Evolutionary conservation across 1,140 invertebrate genomes (phyloP), one percentile per base, ranked within the genome.

Genomic region (Sinonovacula constricta): DNA sequence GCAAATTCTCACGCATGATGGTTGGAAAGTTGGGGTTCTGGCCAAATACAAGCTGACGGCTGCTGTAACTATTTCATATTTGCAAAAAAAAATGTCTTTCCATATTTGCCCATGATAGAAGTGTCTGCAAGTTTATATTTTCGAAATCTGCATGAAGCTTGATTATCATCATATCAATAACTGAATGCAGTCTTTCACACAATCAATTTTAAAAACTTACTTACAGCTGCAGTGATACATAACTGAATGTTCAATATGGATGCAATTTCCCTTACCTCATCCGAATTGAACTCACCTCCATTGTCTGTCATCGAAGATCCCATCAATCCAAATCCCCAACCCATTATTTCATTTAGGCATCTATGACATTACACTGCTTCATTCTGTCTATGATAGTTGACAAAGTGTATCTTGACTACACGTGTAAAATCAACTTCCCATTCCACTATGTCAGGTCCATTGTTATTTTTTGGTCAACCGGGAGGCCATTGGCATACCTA

Each of bases 331-430:
- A n/a, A n/a, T n/a, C n/a, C n/a, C n/a, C n/a, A 34, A 82, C 60
- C 76, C 77, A 84, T 49, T 79, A 53, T 49, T 77, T 80, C 78
- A 83, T 83, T 28, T 77, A 39, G 1, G 54, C 74, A n/a, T 80
- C 72, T 71, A 70, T 79, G 22, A 79, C 63, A 79, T 71, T 31
- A 54, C 57, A 67, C 24, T 57, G 56, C 22, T 54, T 54, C 34
- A 72, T 79, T 72, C 68, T 66, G n/a, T n/a, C n/a, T n/a, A n/a
- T n/a, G n/a, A n/a, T n/a, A n/a, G n/a, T n/a, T n/a, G n/a, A n/a
- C n/a, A n/a, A n/a, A n/a, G n/a, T n/a, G n/a, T n/a, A n/a, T n/a
- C n/a, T n/a, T n/a, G n/a, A n/a, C n/a, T n/a, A 26, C 57, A 83
- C 72, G 39, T 83, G 72, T 33, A 83, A 63, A 56, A 83, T 83